phyloP scores from a whole-genome alignment of 2,888 invertebrate genomes.

The Aporophyla nigra region DNA sequence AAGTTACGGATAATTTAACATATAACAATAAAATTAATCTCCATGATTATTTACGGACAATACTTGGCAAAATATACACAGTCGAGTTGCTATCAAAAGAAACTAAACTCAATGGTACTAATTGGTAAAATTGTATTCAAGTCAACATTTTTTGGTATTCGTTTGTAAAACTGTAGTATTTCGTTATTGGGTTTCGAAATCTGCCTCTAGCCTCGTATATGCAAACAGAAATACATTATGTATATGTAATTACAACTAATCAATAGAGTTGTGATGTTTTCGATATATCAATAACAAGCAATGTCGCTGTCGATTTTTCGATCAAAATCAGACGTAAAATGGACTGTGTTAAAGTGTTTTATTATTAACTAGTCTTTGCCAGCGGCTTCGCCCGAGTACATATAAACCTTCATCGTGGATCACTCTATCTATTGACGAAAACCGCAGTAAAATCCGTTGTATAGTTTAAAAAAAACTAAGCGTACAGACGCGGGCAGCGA shows the following conservation, averaged over 20 bases:
- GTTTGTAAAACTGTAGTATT: slow-evolving; percentile 1
- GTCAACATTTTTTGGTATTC: slow-evolving; percentile 21
- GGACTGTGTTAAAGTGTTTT: too few species aligned
- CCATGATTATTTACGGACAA: background rate
- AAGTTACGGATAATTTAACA: too few species aligned
- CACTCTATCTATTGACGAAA: too few species aligned
- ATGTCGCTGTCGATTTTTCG: background rate
- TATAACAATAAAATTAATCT: background rate
- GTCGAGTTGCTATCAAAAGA: background rate
- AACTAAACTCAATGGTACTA: slow-evolving; percentile 1
- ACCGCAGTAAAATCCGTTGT: too few species aligned
- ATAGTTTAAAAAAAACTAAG: too few species aligned
- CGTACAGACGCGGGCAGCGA: too few species aligned
- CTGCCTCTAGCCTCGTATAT: slow-evolving; percentile 40
- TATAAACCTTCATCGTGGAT: too few species aligned
- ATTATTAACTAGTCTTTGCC: too few species aligned
- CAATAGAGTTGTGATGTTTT: background rate
- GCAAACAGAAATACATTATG: slow-evolving; percentile 30
- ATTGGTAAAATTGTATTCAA: slow-evolving; percentile 14
- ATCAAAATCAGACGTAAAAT: too few species aligned
- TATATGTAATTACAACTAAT: background rate
- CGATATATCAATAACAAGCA: background rate
- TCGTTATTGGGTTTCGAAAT: background rate
- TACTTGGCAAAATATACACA: background rate
- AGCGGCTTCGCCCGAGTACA: too few species aligned